Evolutionary conservation across 2,888 invertebrate species (phyloP).

Genomic region (Calameuta filiformis): DNA sequence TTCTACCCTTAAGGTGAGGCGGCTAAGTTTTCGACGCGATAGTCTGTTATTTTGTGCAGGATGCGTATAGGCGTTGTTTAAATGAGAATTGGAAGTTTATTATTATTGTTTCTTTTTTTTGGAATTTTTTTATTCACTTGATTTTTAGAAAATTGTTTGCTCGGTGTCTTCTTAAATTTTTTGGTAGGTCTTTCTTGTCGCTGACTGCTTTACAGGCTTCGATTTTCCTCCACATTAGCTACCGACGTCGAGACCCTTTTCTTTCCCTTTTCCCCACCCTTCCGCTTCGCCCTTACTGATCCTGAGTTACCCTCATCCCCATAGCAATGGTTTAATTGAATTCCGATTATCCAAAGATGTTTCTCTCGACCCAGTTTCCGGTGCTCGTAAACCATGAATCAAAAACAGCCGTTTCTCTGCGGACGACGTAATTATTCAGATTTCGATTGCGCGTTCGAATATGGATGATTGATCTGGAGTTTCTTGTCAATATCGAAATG

Average conservation of each 20-base stretch:
- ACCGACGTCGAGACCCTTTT: conserved; percentile 19
- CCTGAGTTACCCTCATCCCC: conserved; percentile 24
- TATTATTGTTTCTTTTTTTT: too few relatives aligned
- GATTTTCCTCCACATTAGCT: conserved; percentile 47
- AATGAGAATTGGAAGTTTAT: too few relatives aligned
- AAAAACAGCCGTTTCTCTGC: conserved; percentile 55
- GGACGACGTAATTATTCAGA: conserved; percentile 61
- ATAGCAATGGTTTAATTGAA: conserved; percentile 63
- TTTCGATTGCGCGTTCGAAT: conserved; percentile 45
- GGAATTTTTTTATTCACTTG: too few relatives aligned
- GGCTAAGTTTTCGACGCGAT: too few relatives aligned
- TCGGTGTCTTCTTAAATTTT: not conserved
- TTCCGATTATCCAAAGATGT: conserved; percentile 63
- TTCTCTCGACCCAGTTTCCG: conserved; percentile 23
- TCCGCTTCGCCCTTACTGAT: conserved; percentile 14
- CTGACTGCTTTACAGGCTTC: conserved; percentile 37
- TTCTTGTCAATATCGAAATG: too few relatives aligned
- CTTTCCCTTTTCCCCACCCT: conserved; percentile 2
- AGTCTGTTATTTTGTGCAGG: too few relatives aligned
- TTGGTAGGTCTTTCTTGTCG: conserved; percentile 18
- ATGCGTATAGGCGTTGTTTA: too few relatives aligned
- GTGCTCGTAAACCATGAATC: conserved; percentile 46
- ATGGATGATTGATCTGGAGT: too few relatives aligned
- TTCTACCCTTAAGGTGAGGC: too few relatives aligned
- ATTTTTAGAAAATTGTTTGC: too few relatives aligned